Conservation (phyloP, 2,888 invertebrate species). For the Cataglyphis albicans region DNA sequence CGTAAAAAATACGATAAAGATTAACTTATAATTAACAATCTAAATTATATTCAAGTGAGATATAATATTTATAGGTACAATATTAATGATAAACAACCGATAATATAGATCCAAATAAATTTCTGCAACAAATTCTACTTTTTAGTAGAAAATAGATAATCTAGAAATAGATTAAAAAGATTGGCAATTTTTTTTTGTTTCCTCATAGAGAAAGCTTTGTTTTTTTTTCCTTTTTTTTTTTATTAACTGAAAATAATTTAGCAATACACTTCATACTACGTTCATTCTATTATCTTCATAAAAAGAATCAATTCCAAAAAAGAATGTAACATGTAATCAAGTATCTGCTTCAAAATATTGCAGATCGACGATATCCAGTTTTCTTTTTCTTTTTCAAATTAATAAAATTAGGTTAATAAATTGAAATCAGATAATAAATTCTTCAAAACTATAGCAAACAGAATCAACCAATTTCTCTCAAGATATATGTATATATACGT, state of each 20-base stretch:
- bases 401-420: neutral
- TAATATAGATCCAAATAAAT: neutral
- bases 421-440: neutral
- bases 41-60: neutral
- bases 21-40: neutral
- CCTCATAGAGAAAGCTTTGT: too few species aligned
- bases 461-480: conserved; percentile 3
- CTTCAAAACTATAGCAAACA: neutral
- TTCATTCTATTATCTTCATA: neutral
- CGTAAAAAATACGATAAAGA: neutral
- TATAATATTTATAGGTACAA: neutral
- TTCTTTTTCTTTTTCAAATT: neutral
- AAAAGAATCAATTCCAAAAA: conserved; percentile 11
- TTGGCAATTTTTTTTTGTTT: conserved; percentile 1
- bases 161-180: neutral
- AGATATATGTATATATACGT: neutral
- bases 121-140: neutral
- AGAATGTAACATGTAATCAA: neutral
- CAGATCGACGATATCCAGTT: neutral
- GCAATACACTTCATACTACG: neutral
- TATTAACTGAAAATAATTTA: conserved; percentile 21
- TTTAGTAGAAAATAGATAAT: neutral
- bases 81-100: neutral
- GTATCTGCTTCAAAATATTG: conserved; percentile 26
- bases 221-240: neutral